Base-by-base conservation (phyloP, 2,888 invertebrate species). In the Spilarctia lutea region DNA sequence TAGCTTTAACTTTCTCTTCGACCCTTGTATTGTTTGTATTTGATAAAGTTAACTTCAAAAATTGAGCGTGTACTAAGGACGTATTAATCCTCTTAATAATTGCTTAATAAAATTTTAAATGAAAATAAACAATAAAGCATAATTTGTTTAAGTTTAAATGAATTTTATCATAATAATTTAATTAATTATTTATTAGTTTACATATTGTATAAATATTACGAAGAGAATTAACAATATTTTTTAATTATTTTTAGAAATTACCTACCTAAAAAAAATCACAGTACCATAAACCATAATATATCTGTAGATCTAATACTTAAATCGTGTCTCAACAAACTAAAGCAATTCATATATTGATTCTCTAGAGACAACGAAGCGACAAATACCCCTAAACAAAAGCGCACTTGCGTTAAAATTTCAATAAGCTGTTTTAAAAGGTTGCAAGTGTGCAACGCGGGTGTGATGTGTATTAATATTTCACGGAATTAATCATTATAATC, bases 401-500 rank as follows among this genome's bases (percentile, higher is more conserved):
- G 87, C 92, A 93, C 92, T 93, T 91, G 92, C 88, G 87, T 90
- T 89, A 88, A 90, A 91, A 92, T 90, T 91, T 90, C 90, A 92
- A 92, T 93, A 93, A 93, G 89, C 89, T 87, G 89, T 88, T 90
- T 86, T 86, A 91, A 91, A 90, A 89, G 89, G 87, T 81, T 86
- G 92, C 94, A 94, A 94, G 93, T 94, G 95, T 93, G 91, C 92
- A 90, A 85, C 90, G 90, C 92, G 93, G 94, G 95, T 92, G 94
- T 91, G 92, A 94, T 90, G 90, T 87, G 94, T 94, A 94, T 95
- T 95, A 96, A 95, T 96, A 95, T 96, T 96, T 95, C 91, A 95
- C 92, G 91, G 93, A 94, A 95, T 96, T 96, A 96, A 96, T 96
- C 94, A 96, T 94, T 94, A 94, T 95, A 96, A 96, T 96, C 96